Conservation (phyloP, 2,113 vertebrate species). For the Clarias gariepinus region DNA sequence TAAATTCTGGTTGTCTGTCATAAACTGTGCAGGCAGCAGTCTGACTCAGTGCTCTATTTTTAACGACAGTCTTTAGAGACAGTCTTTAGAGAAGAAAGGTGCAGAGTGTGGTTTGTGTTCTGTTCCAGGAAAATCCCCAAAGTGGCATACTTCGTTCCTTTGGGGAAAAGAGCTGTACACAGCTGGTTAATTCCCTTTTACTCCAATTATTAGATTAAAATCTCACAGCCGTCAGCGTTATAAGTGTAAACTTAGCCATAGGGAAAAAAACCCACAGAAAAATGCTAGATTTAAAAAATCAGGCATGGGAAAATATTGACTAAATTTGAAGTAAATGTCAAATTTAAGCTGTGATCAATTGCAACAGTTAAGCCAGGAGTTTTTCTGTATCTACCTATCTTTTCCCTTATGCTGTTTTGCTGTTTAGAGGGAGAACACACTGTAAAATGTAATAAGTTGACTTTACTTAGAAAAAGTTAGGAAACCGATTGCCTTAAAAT, state of each 20-base stretch:
- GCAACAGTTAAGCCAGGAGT: neutral
- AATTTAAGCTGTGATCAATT: slow-evolving; percentile 32
- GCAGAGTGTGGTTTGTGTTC: neutral
- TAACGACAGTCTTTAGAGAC: slow-evolving; percentile 13
- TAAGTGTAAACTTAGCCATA: slow-evolving; percentile 8
- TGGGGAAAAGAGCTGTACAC: neutral
- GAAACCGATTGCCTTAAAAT: too few species aligned
- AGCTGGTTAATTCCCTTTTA: slow-evolving; percentile 33
- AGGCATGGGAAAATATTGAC: slow-evolving; percentile 12
- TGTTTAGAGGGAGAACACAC: slow-evolving; percentile 20
- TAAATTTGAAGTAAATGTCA: slow-evolving; percentile 13
- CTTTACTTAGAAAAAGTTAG: too few species aligned
- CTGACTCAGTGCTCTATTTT: slow-evolving; percentile 18
- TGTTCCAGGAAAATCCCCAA: slow-evolving; percentile 10
- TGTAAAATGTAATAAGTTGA: too few species aligned
- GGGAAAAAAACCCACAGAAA: neutral
- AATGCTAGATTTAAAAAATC: slow-evolving; percentile 37
- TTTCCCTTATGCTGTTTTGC: neutral
- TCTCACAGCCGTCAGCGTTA: slow-evolving; percentile 23
- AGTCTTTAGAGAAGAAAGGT: slow-evolving; percentile 20
- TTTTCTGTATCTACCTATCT: slow-evolving; percentile 2
- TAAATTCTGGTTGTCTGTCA: slow-evolving; percentile 8
- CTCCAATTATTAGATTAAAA: slow-evolving; percentile 38
- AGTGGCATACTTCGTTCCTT: neutral
- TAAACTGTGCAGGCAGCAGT: neutral